Conservation (phyloP, 2,113 vertebrate species). For the Strix aluco region DNA sequence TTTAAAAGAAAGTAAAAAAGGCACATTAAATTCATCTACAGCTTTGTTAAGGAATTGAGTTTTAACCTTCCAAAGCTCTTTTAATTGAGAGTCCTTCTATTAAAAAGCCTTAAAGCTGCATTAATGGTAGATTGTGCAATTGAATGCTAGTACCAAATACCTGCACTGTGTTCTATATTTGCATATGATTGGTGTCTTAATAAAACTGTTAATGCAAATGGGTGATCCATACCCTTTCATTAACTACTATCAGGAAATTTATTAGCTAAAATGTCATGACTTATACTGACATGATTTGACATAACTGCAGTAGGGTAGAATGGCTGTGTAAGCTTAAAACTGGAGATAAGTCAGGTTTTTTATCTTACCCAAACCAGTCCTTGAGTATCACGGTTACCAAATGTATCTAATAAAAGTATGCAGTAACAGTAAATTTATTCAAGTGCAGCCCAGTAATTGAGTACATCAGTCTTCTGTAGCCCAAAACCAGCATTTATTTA, state of each 20-base stretch:
- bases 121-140: neutral
- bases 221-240: neutral
- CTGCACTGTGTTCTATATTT: neutral
- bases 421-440: neutral
- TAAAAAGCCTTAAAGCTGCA: neutral
- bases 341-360: neutral
- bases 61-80: neutral
- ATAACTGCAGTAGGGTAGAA: neutral
- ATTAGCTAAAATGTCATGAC: neutral
- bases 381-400: neutral
- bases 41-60: neutral
- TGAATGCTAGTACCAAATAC: neutral
- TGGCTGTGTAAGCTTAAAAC: neutral
- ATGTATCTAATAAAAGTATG: neutral
- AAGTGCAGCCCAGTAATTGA: neutral
- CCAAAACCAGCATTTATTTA: slow-evolving; percentile 25
- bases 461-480: neutral
- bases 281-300: neutral
- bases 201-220: neutral
- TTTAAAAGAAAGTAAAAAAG: neutral
- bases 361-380: neutral
- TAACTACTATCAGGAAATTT: neutral
- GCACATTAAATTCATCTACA: neutral
- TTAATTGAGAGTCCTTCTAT: neutral
- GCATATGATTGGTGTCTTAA: neutral